These are phyloP conservation scores for Ophiodon elongatus DNA, from an alignment of 2,113 vertebrate genomes.

Conservation along the genomic window DNA sequence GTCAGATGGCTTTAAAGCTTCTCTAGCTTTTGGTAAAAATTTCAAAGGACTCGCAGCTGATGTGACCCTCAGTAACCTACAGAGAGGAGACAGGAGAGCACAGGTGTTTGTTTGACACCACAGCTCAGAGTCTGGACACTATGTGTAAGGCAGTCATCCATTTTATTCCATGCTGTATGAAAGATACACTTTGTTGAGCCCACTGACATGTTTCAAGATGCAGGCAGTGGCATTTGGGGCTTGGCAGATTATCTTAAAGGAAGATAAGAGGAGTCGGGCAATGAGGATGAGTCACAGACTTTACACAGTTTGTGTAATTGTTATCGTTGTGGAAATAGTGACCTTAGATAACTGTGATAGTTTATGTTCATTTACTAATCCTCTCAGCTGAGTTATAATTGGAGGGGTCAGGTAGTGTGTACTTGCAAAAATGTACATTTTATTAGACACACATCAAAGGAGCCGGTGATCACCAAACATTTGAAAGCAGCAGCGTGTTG, in stretches of 20 bases:
- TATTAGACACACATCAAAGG: not conserved
- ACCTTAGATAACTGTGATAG: conserved; percentile 47
- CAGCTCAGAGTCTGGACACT: conserved; percentile 24
- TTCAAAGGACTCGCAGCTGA: conserved; percentile 24
- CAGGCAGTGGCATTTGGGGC: conserved; percentile 56
- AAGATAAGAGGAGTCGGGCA: conserved; percentile 48
- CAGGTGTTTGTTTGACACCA: conserved; percentile 40
- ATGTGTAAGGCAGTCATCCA: conserved; percentile 39
- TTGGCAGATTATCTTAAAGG: conserved; percentile 55
- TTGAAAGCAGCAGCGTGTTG: conserved; percentile 36
- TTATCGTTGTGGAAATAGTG: conserved; percentile 20
- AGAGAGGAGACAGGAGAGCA: conserved; percentile 11
- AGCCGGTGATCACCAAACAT: conserved; percentile 5
- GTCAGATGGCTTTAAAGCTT: not conserved
- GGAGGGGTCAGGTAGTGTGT: conserved; percentile 5
- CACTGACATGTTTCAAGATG: conserved; percentile 42
- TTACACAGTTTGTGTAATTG: conserved; percentile 34
- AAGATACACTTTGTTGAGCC: conserved; percentile 44
- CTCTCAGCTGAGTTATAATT: conserved; percentile 9
- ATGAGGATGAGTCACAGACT: conserved; percentile 52
- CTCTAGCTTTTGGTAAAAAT: conserved; percentile 9
- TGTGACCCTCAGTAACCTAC: conserved; percentile 23
- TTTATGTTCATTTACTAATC: conserved; percentile 32
- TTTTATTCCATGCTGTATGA: conserved; percentile 44
- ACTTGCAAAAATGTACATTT: conserved; percentile 25